Base-by-base conservation (phyloP, 1,140 invertebrate species). In the Melitaea cinxia region DNA sequence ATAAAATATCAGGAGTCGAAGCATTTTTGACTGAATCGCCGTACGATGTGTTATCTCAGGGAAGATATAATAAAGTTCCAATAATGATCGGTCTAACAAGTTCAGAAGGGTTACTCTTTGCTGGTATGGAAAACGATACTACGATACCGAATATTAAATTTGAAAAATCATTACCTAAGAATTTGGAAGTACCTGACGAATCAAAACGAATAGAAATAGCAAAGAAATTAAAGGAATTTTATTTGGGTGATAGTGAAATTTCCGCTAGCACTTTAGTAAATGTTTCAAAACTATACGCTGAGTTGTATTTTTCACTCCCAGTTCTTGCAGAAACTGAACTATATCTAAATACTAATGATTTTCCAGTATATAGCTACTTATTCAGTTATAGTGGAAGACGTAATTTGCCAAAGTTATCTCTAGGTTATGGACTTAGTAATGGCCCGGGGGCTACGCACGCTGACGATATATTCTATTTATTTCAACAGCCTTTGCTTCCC, bases 401-500 rank as follows among this genome's bases (percentile, higher is more conserved):
- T 10, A 90, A 90, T 28, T 30, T 83, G 0, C 23, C 57, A 0
- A 87, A 83, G 60, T n/a, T 69, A 0, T 50, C 56, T 0, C 45
- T 59, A 0, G 66, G 71, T 0, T 17, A 65, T 5, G 30, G 56
- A 1, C 70, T 73, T 14, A 52, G 21, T 10, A 42, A 17, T 5
- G 63, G 59, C 0, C 61, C 68, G 0, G 87, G 83, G 1, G 83
- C 89, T 2, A 78, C 83, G 2, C 89, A 91, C 35, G 86, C 78
- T 30, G 89, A 91, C 15, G 88, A 91, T 2, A 12, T 91, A 7
- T 85, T 88, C 24, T 91, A 91, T 60, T 47, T 90, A 49, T 91
- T 91, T 61, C 68, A 68, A 28, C 73, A 71, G 15, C 37, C 59
- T 0, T 17, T 77, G 4, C 14, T 82, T 4, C 70, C 74, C 2